phyloP scores from a whole-genome alignment of 2,888 invertebrate genomes.

The Eulithis prunata region DNA sequence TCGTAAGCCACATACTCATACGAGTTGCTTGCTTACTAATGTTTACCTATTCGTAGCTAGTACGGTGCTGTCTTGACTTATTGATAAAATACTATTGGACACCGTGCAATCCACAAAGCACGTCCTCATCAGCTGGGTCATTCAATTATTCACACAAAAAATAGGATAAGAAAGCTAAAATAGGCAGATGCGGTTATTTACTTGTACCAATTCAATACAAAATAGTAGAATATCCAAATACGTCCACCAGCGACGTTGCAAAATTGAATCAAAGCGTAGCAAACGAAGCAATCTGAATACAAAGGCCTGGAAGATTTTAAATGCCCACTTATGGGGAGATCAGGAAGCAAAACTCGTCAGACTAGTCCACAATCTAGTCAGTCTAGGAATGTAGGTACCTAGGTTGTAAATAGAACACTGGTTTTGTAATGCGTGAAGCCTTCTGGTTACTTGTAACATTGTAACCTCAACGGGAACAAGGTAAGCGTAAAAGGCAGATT shows the following conservation, averaged over 20 bases:
- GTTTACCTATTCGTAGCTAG: too few relatives aligned
- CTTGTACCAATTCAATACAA: not conserved
- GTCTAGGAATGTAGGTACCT: constrained; percentile 45
- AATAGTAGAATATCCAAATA: not conserved
- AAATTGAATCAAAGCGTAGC: not conserved
- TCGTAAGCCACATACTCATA: too few relatives aligned
- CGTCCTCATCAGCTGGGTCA: too few relatives aligned
- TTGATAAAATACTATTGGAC: too few relatives aligned
- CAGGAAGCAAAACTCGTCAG: constrained; percentile 68
- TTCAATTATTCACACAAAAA: too few relatives aligned
- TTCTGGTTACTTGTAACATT: not conserved
- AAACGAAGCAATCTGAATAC: constrained; percentile 22
- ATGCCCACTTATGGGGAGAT: constrained; percentile 57
- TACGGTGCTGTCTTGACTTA: too few relatives aligned
- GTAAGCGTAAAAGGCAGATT: too few relatives aligned
- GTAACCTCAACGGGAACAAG: not conserved
- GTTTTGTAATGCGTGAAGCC: constrained; percentile 24
- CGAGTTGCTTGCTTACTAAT: too few relatives aligned
- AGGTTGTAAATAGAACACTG: constrained; percentile 39
- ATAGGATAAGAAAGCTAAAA: too few relatives aligned
- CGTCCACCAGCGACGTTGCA: too few relatives aligned
- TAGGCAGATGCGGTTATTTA: too few relatives aligned
- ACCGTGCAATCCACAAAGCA: too few relatives aligned
- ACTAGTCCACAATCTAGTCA: constrained; percentile 54
- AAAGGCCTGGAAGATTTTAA: constrained; percentile 36